Evolutionary conservation across 2,888 invertebrate species (phyloP).

Genomic region (Caenorhabditis sp.): DNA sequence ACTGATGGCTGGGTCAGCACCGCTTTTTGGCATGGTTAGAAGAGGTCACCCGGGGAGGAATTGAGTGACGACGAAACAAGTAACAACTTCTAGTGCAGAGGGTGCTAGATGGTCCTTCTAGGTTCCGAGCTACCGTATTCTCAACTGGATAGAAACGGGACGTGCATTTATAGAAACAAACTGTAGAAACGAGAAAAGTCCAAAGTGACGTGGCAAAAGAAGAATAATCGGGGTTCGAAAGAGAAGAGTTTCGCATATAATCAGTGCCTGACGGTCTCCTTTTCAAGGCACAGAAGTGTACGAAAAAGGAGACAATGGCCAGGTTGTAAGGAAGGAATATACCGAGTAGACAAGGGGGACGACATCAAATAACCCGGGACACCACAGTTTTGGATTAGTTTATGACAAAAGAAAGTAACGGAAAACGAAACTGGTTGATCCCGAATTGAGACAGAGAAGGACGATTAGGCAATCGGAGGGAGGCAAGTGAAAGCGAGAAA

Average conservation of each 20-base stretch:
- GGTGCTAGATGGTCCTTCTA: too few species aligned
- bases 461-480: slow-evolving; percentile 13
- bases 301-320: slow-evolving; percentile 11
- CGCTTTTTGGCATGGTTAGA: too few species aligned
- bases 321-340: slow-evolving; percentile 10
- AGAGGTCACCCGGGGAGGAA: too few species aligned
- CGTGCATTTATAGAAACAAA: too few species aligned
- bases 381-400: neutral
- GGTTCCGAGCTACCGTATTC: too few species aligned
- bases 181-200: too few species aligned
- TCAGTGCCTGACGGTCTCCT: slow-evolving; percentile 9
- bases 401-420: slow-evolving; percentile 8
- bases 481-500: slow-evolving; percentile 17
- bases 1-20: slow-evolving; percentile 42
- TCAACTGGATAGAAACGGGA: too few species aligned
- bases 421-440: slow-evolving; percentile 37
- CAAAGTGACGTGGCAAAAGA: neutral
- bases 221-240: too few species aligned
- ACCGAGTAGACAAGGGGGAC: slow-evolving; percentile 10
- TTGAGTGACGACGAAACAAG: too few species aligned
- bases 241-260: slow-evolving; percentile 4
- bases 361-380: slow-evolving; percentile 37
- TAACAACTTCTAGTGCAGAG: too few species aligned
- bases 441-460: slow-evolving; percentile 9
- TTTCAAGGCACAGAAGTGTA: slow-evolving; percentile 20